Percentiles rank a stretch among this genome's conserved stretches.
Conservation (phyloP, 2,797 vertebrate genomes). For the Girardinus metallicus region DNA sequence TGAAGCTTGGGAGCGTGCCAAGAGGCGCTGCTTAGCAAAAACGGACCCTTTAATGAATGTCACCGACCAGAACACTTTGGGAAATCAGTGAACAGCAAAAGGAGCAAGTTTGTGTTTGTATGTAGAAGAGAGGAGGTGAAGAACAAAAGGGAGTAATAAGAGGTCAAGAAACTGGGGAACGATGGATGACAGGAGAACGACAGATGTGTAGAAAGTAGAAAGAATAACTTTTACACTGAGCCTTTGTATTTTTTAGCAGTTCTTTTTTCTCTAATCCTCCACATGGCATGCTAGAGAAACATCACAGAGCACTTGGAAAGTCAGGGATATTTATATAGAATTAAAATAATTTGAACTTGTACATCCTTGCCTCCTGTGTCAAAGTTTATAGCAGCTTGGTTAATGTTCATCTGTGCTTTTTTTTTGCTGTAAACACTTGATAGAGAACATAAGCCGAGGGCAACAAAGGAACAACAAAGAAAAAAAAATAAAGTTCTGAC, state of each 20-base stretch:
- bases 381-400: not conserved
- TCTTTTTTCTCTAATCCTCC: not conserved
- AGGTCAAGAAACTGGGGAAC: not conserved
- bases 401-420: not conserved
- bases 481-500: not conserved
- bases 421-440: not conserved
- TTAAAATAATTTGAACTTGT: not conserved
- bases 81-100: constrained; percentile 34
- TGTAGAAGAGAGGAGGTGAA: not conserved
- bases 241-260: not conserved
- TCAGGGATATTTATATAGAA: not conserved
- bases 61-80: constrained; percentile 33
- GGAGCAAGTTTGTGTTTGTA: constrained; percentile 14
- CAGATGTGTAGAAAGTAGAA: not conserved
- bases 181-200: not conserved
- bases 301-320: not conserved
- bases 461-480: not conserved
- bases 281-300: not conserved
- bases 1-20: constrained; percentile 20
- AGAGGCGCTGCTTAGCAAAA: constrained; percentile 19
- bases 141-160: not conserved
- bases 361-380: not conserved
- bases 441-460: not conserved
- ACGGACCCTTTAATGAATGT: constrained; percentile 58
- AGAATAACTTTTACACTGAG: not conserved